These are phyloP conservation scores for Vanessa cardui DNA, from an alignment of 2,888 invertebrate species.

Conservation along the genomic window DNA sequence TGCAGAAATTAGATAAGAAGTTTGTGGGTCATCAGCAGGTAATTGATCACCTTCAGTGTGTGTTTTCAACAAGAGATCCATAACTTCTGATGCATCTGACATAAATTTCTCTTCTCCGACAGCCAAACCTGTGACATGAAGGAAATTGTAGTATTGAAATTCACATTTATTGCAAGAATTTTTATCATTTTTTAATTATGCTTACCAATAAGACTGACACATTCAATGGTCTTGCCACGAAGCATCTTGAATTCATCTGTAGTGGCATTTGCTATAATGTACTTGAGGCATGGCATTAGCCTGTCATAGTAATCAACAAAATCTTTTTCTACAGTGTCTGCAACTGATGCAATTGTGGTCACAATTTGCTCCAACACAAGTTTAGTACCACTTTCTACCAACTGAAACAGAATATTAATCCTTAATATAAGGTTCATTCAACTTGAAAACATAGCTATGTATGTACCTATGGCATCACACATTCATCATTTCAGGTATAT, in stretches of 20 bases:
- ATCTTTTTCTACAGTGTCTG: conserved; percentile 98
- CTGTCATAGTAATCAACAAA: conserved; percentile 97
- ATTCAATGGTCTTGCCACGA: conserved; percentile 99
- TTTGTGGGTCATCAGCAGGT: conserved; percentile 97
- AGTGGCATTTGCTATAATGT: conserved; percentile 97
- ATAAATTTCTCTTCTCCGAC: conserved; percentile 93
- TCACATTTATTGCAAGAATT: background rate
- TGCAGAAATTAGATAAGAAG: conserved; percentile 98
- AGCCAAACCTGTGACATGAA: conserved; percentile 78
- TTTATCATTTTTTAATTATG: conserved; percentile 3
- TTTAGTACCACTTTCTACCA: conserved; percentile 96
- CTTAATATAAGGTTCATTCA: too few species aligned
- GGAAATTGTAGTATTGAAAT: background rate
- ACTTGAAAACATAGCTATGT: background rate
- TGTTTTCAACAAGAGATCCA: conserved; percentile 96
- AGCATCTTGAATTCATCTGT: conserved; percentile 94
- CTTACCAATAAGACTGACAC: conserved; percentile 97
- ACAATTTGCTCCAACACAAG: conserved; percentile 98
- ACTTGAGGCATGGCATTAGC: conserved; percentile 96
- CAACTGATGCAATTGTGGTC: conserved; percentile 99
- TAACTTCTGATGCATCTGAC: conserved; percentile 95
- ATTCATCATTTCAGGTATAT: too few species aligned
- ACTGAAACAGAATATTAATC: conserved; percentile 60
- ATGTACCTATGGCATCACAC: too few species aligned
- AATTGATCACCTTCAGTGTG: conserved; percentile 92